Base-by-base conservation (phyloP, 2,797 vertebrate genomes). In the Centropyge bicolor region DNA sequence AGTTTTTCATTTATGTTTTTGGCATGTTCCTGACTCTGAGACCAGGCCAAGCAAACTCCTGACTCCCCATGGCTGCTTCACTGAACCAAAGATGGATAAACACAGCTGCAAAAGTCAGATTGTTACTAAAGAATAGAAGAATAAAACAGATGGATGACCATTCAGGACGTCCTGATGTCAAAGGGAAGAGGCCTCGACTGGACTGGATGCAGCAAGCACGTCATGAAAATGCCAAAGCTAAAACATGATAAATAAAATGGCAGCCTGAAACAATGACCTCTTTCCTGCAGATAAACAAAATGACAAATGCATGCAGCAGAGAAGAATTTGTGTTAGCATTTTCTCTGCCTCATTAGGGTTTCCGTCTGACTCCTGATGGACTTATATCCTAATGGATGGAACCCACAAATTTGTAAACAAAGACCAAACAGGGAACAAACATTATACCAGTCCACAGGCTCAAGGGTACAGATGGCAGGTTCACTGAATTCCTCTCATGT, bases 101-200 rank as follows among this genome's bases (percentile, higher is more conserved):
- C 61, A 46, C 59, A 46, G 56, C 83, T 76, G 64, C 20, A 55
- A 76, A 67, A 68, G 62, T 78, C 80, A 72, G 62, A 51, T 5
- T 56, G 24, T 45, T 55, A 82, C 40, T 64, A 36, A 60, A 65
- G 22, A 61, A 78, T 35, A 41, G 24, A 27, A 31, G 27, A 31
- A 31, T 31, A 63, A 46, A 16, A 45, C 71, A 52, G 19, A 72
- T 52, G 54, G 48, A 70, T 54, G 65, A 70, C 38, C 20, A 38
- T 49, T 77, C 35, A 40, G 49, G 48, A 24, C 49, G 52, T 76
- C 41, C 35, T 31, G 27, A 31, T 31, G 6, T 4, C 60, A 51
- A 5, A 48, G 31, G 48, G 49, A 72, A 20, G n/a, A 41, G 48
- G 27, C 27, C 12, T 19, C 54, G 41, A 24, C 27, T 20, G 49